Evolutionary conservation across 92 coral and sea anemone species (phyloP).

Genomic region (Bergia sp.): DNA sequence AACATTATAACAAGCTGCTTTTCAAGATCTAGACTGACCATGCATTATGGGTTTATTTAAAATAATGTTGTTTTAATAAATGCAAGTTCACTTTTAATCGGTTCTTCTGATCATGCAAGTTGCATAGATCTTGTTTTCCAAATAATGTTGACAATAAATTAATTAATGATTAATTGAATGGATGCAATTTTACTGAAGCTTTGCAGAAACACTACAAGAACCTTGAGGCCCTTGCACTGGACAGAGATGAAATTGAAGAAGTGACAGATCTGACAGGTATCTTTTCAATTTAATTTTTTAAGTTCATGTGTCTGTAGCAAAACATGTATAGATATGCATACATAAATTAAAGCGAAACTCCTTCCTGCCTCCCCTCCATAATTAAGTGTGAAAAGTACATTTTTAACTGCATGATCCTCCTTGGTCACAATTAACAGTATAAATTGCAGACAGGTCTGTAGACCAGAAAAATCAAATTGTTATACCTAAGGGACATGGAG

Average conservation of each 20-base stretch:
- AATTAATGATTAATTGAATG: background rate
- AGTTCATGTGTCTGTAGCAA: background rate
- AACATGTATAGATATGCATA: background rate
- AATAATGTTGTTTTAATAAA: background rate
- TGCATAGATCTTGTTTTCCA: background rate
- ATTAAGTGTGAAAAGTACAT: too few relatives aligned
- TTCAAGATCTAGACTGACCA: too few relatives aligned
- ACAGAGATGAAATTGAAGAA: constrained; percentile 90
- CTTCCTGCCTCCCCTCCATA: too few relatives aligned
- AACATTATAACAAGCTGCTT: too few relatives aligned
- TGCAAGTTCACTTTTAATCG: background rate
- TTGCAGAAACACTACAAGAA: constrained; percentile 92
- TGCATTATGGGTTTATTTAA: too few relatives aligned
- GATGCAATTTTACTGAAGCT: constrained; percentile 55
- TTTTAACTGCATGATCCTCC: too few relatives aligned
- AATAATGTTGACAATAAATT: background rate
- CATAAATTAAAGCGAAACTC: too few relatives aligned
- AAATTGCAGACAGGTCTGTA: too few relatives aligned
- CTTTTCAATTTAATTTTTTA: background rate
- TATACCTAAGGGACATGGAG: too few relatives aligned
- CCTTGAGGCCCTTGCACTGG: constrained; percentile 95
- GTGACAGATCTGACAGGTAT: constrained; percentile 84
- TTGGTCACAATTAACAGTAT: too few relatives aligned
- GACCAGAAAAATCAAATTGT: too few relatives aligned
- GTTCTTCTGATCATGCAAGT: background rate